Percentiles rank a stretch among this genome's conserved stretches.
These are phyloP conservation scores for Danionella cerebrum DNA, from an alignment of 2,113 vertebrate species.

Conservation along the genomic window DNA sequence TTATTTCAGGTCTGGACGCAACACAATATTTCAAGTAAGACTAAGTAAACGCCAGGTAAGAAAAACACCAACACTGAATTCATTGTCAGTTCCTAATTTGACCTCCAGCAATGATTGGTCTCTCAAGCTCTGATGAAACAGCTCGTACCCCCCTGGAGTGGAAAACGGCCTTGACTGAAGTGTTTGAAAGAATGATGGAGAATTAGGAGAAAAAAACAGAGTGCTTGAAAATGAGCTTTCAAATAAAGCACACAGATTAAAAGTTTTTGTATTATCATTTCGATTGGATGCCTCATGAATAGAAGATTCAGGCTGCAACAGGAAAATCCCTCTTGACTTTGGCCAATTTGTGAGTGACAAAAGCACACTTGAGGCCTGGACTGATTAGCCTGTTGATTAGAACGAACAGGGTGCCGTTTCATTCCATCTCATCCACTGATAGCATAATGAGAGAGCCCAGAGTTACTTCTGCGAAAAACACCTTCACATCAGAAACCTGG, in stretches of 20 bases:
- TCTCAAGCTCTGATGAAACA: neutral
- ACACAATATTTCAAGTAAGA: slow-evolving; percentile 8
- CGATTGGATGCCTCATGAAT: slow-evolving; percentile 13
- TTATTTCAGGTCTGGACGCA: neutral
- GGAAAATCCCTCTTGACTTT: slow-evolving; percentile 42
- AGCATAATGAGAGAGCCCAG: slow-evolving; percentile 51
- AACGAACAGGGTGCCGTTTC: slow-evolving; percentile 41
- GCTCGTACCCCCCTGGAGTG: neutral
- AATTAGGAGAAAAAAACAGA: neutral
- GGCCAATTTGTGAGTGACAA: slow-evolving; percentile 33
- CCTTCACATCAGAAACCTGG: slow-evolving; percentile 12
- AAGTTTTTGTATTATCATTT: slow-evolving; percentile 20
- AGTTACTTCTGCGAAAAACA: slow-evolving; percentile 27
- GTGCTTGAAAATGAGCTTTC: neutral
- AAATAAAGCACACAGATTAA: slow-evolving; percentile 14
- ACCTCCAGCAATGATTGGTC: neutral
- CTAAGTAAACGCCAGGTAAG: neutral
- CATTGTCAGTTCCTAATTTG: neutral
- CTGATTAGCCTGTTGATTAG: slow-evolving; percentile 45
- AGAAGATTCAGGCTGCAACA: slow-evolving; percentile 15
- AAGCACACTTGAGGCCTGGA: slow-evolving; percentile 24
- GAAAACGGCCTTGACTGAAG: neutral
- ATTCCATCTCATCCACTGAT: slow-evolving; percentile 58
- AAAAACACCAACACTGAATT: neutral
- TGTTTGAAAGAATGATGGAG: neutral